Base-by-base conservation (phyloP, 2,888 invertebrate genomes). In the Allygus modestus region DNA sequence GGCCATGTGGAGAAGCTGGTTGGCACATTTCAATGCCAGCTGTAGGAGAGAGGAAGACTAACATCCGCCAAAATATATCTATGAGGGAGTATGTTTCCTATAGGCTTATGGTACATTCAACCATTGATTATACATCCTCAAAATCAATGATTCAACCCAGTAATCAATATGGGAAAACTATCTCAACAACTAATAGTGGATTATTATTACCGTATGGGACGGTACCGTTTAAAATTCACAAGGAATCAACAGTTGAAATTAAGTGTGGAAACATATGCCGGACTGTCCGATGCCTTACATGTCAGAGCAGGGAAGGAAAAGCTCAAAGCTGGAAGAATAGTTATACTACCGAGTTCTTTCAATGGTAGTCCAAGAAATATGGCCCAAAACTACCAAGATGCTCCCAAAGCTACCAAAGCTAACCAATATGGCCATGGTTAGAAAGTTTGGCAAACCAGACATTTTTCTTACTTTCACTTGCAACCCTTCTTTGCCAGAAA, bases 181-280 rank as follows among this genome's bases (percentile, higher is more conserved):
- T 54, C 85, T 77, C 81, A 85, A 46, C 85, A 82, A 65, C 37
- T 82, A 31, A 58, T 84, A 46, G 84, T 85, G 7, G 82, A 82
- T 58, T 58, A 58, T 26, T 58, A 58, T 58, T 58, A 20, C 58
- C 20, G 58, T 73, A 65, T 84, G 31, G 84, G 84, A 77, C 69
- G 85, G 17, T 79, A 84, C 26, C n/a, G 82, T 20, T 61, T 79
- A 28, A 79, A 79, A 31, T 79, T 43, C 51, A 79, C 51, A 0
- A 15, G 79, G 12, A 79, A 79, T 12, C 11, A 84, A 20, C 81
- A 85, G 51, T 26, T 33, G n/a, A 20, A 83, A 65, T 43, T 83
- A n/a, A 31, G 85, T 12, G 85, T 83, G 15, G 85, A 85, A 41
- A 73, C 77, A 20, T 85, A 85, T 51, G 26, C 75, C 75, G 77